Base-by-base conservation (phyloP, 2,797 vertebrate genomes). In the Gadopsis marmoratus region DNA sequence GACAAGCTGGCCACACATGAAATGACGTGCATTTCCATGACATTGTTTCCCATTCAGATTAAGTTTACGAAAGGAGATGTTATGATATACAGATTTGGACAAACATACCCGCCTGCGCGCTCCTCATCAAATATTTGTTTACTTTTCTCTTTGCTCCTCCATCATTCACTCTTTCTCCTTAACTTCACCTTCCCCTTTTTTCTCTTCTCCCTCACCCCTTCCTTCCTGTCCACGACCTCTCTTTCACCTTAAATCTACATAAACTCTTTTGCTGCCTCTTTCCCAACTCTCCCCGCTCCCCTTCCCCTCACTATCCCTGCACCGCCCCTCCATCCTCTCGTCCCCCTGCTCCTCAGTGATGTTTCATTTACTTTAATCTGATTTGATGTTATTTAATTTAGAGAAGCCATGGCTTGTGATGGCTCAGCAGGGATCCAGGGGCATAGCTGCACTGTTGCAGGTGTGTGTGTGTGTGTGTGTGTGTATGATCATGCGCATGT, bases 321-420 rank as follows among this genome's bases (percentile, higher is more conserved):
- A 19, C 75, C 68, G 43, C 62, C 64, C 59, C n/a, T 61, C 73
- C 81, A 65, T 73, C 74, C 59, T 74, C 81, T 71, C 35, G 6
- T 84, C 82, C 77, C 45, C n/a, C 29, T 29, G 74, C 86, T 87
- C 86, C 70, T 83, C 88, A 47, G 81, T 62, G 77, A 89, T 87
- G 85, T 91, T 93, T 92, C 80, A 89, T 93, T 90, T 90, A 82
- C 79, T 89, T 89, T 86, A 90, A 92, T 91, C 86, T 90, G 87
- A 92, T 93, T 92, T 89, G 81, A 86, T 91, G 86, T 92, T 91
- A 92, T 93, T 94, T 92, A 80, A 93, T 93, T 91, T 92, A 88
- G 86, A 89, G 88, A 82, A 82, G 86, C 91, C 60, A 60, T 88
- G 88, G 87, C 91, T 92, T 84, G 75, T 78, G 86, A 91, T 86